These are phyloP conservation scores for Sarcoramphus papa DNA, from an alignment of 2,797 vertebrate genomes.

Conservation along the genomic window DNA sequence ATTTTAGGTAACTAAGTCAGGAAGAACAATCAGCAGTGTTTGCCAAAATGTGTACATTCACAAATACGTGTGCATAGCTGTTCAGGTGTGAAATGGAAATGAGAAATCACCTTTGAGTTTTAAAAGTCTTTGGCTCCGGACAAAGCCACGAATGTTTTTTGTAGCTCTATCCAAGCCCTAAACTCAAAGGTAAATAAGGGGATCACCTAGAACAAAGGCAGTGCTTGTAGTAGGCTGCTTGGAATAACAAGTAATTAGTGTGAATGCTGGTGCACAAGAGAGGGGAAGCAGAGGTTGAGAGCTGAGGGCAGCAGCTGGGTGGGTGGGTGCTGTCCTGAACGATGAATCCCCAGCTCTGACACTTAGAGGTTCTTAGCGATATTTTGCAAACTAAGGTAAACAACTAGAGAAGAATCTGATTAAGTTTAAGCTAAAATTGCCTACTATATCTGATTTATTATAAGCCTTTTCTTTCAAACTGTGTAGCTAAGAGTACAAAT, in stretches of 20 bases:
- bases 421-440: neutral
- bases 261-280: neutral
- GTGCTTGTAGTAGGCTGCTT: neutral
- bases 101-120: neutral
- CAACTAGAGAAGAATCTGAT: neutral
- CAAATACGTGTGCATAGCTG: neutral
- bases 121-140: neutral
- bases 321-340: neutral
- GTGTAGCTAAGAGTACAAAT: neutral
- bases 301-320: neutral
- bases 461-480: neutral
- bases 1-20: neutral
- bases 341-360: neutral
- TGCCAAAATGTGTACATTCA: neutral
- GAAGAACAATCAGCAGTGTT: neutral
- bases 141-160: neutral
- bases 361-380: neutral
- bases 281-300: neutral
- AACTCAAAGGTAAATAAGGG: neutral
- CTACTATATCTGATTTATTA: neutral
- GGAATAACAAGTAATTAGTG: neutral
- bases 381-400: neutral
- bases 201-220: neutral
- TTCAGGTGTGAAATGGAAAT: neutral
- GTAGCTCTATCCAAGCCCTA: neutral